Conservation (phyloP, 2,113 vertebrate genomes). For the Hippopotamus amphibius region DNA sequence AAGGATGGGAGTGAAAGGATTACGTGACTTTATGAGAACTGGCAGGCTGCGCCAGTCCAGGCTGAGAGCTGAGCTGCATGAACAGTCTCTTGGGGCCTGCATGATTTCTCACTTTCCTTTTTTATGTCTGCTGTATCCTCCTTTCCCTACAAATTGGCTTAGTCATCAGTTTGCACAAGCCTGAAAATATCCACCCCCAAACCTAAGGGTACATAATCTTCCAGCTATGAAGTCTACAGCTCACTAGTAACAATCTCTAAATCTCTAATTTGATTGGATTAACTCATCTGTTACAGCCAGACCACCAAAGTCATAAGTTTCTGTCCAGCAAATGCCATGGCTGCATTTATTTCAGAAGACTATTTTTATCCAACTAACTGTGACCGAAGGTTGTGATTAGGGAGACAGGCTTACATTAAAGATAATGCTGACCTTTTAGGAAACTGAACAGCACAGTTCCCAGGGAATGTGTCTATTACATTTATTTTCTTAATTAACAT, state of each 20-base stretch:
- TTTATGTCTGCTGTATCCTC: background rate
- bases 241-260: background rate
- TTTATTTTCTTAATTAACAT: conserved; percentile 24
- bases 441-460: background rate
- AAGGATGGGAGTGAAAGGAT: background rate
- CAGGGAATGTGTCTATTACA: background rate
- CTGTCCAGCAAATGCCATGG: background rate
- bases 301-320: background rate
- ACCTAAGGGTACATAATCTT: background rate
- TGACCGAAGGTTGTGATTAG: background rate
- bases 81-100: background rate
- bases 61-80: background rate
- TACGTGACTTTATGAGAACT: background rate
- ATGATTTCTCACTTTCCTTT: background rate
- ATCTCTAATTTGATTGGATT: conserved; percentile 33
- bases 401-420: background rate
- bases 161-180: conserved; percentile 3
- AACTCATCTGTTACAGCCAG: background rate
- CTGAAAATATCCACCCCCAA: background rate
- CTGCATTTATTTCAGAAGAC: background rate
- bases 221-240: background rate
- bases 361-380: background rate
- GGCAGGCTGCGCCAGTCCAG: background rate
- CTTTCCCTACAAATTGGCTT: background rate
- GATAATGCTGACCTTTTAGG: background rate